A percentile compares a stretch with the other conserved stretches of the same genome.
phyloP scores from a whole-genome alignment of 2,113 vertebrate genomes.

The Oryzias woworae region DNA sequence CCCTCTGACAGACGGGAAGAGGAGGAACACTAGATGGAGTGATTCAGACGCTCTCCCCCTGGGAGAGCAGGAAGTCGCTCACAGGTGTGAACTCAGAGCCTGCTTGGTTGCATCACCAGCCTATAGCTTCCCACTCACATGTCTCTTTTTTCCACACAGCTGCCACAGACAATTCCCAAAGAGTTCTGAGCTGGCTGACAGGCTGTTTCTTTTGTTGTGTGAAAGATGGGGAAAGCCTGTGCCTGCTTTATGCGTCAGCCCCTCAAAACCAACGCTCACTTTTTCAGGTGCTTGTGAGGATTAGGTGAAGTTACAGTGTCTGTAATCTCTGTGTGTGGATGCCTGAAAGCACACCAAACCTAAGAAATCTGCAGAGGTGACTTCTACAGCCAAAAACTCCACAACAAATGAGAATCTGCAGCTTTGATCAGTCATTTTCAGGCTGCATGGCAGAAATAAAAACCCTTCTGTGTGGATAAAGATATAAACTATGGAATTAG shows the following conservation, averaged over 20 bases:
- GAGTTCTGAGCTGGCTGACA: slow-evolving; percentile 34
- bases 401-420: not conserved
- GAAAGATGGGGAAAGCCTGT: slow-evolving; percentile 31
- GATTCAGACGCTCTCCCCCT: slow-evolving; percentile 28
- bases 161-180: slow-evolving; percentile 36
- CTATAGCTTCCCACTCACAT: slow-evolving; percentile 49
- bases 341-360: slow-evolving; percentile 2
- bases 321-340: slow-evolving; percentile 16
- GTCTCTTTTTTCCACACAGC: slow-evolving; percentile 34
- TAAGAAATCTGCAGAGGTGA: slow-evolving; percentile 13
- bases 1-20: slow-evolving; percentile 12
- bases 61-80: slow-evolving; percentile 52
- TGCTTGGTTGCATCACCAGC: slow-evolving; percentile 47
- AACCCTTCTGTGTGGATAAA: no score
- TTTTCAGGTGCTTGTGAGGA: slow-evolving; percentile 15
- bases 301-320: slow-evolving; percentile 10
- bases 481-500: no score
- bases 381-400: slow-evolving; percentile 16
- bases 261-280: slow-evolving; percentile 25
- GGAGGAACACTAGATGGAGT: not conserved
- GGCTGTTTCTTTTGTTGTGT: slow-evolving; percentile 35
- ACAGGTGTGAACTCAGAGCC: slow-evolving; percentile 71
- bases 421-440: no score
- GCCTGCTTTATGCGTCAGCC: slow-evolving; percentile 18
- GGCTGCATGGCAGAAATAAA: no score